These are phyloP conservation scores for Microcebus tavaratra DNA, from an alignment of 2,113 vertebrate species.

Conservation along the genomic window DNA sequence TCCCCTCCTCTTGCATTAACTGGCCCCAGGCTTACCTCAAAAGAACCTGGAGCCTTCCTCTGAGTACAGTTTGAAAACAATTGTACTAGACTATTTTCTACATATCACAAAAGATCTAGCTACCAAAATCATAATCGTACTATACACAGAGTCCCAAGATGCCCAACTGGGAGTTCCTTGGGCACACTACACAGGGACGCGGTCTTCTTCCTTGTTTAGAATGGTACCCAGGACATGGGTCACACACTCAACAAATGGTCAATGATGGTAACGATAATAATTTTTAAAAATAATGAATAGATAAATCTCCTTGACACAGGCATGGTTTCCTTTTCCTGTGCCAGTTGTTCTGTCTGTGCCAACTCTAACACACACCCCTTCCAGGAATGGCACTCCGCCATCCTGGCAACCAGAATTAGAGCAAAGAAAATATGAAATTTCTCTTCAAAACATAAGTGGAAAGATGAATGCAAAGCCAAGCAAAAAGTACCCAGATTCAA, in stretches of 20 bases:
- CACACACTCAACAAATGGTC: not conserved
- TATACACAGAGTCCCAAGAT: not conserved
- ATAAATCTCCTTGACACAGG: constrained; percentile 86
- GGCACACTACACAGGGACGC: not conserved
- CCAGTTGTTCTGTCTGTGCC: constrained; percentile 83
- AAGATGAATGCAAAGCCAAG: constrained; percentile 85
- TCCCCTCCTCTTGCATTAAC: not conserved
- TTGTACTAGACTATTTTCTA: not conserved
- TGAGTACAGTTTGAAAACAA: not conserved
- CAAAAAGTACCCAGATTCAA: constrained; percentile 86
- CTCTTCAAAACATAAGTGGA: constrained; percentile 89
- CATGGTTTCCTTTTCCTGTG: constrained; percentile 86
- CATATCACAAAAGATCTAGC: not conserved
- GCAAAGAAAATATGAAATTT: constrained; percentile 90
- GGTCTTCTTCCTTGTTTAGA: constrained; percentile 38
- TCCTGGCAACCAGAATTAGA: constrained; percentile 88
- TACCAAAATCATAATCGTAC: not conserved
- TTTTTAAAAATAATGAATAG: constrained; percentile 71
- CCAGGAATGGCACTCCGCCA: constrained; percentile 89
- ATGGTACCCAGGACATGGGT: constrained; percentile 26
- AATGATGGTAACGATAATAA: constrained; percentile 45
- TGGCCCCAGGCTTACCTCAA: not conserved
- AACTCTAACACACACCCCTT: constrained; percentile 86
- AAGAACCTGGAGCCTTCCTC: not conserved
- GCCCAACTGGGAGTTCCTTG: not conserved